Conservation (phyloP, 1,140 invertebrate species). For the Drosophila sechellia region DNA sequence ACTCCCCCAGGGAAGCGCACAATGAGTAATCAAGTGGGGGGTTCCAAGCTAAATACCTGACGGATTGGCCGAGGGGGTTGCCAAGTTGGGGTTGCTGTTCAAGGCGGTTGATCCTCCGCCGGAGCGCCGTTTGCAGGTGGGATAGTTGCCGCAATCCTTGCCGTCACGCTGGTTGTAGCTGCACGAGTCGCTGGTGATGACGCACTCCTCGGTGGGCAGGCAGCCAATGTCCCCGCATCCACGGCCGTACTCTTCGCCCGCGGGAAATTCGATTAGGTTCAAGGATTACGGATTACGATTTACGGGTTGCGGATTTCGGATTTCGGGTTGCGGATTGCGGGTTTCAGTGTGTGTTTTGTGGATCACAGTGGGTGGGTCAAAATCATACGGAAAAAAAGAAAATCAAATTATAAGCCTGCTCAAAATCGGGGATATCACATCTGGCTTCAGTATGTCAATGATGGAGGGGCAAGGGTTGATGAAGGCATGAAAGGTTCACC, state of each 20-base stretch:
- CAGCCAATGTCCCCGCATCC: conserved; percentile 91
- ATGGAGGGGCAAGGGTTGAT: conserved; percentile 45
- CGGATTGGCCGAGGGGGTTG: conserved; percentile 76
- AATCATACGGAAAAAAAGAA: conserved; percentile 30
- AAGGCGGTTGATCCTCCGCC: conserved; percentile 61
- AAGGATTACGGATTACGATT: neutral
- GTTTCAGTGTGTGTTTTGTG: conserved; percentile 12
- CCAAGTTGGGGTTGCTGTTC: conserved; percentile 47
- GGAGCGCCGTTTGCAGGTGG: conserved; percentile 88
- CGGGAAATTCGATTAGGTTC: conserved; percentile 4
- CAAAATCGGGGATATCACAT: conserved; percentile 6
- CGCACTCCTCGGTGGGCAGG: conserved; percentile 88
- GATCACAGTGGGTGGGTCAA: neutral
- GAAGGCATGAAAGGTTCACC: conserved; percentile 41
- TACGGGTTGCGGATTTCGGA: neutral
- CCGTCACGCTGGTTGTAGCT: conserved; percentile 85
- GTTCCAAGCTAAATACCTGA: conserved; percentile 82
- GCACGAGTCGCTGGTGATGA: conserved; percentile 90
- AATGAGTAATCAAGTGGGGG: conserved; percentile 40
- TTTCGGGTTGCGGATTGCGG: neutral
- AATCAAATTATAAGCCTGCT: conserved; percentile 33
- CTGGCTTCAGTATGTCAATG: conserved; percentile 37
- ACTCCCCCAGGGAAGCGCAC: conserved; percentile 34
- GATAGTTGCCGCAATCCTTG: conserved; percentile 88
- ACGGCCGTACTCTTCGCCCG: conserved; percentile 88